Conservation (phyloP, 2,113 vertebrate species). For the Erythrocercus mccallii region DNA sequence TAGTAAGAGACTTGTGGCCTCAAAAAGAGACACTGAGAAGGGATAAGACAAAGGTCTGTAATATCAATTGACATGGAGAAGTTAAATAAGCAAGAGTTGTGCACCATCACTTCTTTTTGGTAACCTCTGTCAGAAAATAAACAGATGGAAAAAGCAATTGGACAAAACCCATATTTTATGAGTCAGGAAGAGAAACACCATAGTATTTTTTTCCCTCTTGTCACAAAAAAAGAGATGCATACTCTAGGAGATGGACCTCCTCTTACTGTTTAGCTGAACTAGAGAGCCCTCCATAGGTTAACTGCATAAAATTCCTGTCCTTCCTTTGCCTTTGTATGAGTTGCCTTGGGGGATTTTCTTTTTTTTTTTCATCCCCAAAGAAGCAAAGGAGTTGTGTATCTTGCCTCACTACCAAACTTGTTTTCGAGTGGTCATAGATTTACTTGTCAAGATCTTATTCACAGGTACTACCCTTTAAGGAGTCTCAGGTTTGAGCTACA, state of each 20-base stretch:
- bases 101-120: not conserved
- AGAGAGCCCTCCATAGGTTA: not conserved
- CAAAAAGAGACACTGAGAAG: not conserved
- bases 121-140: not conserved
- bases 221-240: not conserved
- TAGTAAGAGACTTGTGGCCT: not conserved
- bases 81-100: not conserved
- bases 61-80: not conserved
- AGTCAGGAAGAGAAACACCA: not conserved
- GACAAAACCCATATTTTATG: not conserved
- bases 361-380: not conserved
- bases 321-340: not conserved
- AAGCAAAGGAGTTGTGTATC: not conserved
- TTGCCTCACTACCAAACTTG: not conserved
- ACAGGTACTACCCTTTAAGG: not conserved
- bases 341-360: not conserved
- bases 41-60: not conserved
- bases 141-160: not conserved
- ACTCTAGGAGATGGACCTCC: not conserved
- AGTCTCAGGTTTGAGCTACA: not conserved
- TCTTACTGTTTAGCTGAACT: not conserved
- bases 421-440: not conserved
- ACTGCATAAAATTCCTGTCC: not conserved
- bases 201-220: not conserved
- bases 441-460: not conserved